phyloP scores from a whole-genome alignment of 2,797 vertebrate genomes.

The Liasis olivaceus region DNA sequence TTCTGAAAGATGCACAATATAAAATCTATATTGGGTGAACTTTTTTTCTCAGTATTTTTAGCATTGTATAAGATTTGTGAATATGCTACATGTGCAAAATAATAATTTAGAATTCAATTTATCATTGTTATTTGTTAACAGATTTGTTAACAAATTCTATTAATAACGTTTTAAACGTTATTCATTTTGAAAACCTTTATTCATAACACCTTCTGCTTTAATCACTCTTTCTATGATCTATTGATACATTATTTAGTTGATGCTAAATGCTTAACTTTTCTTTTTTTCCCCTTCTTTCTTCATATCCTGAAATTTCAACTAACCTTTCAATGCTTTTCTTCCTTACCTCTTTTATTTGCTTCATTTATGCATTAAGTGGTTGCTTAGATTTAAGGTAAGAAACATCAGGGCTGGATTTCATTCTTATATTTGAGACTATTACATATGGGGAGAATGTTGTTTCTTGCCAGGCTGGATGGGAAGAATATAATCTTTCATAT shows the following conservation, averaged over 20 bases:
- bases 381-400: slow-evolving; percentile 99
- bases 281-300: slow-evolving; percentile 80
- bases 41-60: neutral
- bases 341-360: slow-evolving; percentile 87
- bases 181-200: slow-evolving; percentile 71
- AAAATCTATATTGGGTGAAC: neutral
- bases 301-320: slow-evolving; percentile 83
- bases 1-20: neutral
- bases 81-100: slow-evolving; percentile 4
- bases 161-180: slow-evolving; percentile 36
- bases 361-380: slow-evolving; percentile 95
- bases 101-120: slow-evolving; percentile 32
- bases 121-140: slow-evolving; percentile 6
- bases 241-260: slow-evolving; percentile 80
- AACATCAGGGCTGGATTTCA: slow-evolving; percentile 79
- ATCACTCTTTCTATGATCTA: slow-evolving; percentile 79
- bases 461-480: neutral
- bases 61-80: slow-evolving; percentile 27
- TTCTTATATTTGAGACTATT: slow-evolving; percentile 77
- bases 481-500: neutral
- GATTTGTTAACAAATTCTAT: slow-evolving; percentile 8
- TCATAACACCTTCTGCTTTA: slow-evolving; percentile 81
- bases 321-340: slow-evolving; percentile 86
- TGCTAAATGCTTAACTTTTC: slow-evolving; percentile 82
- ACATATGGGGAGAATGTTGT: slow-evolving; percentile 75